Percentiles rank a stretch among this genome's conserved stretches.
Evolutionary conservation across 2,888 invertebrate genomes (phyloP).

Genomic region (Synergus itoensis): DNA sequence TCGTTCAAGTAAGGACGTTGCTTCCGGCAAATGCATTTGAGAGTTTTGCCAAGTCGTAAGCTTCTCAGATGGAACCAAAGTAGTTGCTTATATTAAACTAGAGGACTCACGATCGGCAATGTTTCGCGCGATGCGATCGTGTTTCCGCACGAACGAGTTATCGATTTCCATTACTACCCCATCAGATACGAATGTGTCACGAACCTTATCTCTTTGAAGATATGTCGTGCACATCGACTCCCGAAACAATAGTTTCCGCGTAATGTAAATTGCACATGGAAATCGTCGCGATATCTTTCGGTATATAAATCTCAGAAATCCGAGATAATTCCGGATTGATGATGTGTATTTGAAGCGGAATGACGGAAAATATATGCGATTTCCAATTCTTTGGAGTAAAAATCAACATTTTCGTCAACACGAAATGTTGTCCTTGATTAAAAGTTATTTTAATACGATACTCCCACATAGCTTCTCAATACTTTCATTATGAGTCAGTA

Average conservation of each 20-base stretch:
- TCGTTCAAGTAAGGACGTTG: constrained; percentile 7
- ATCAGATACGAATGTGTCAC: constrained; percentile 32
- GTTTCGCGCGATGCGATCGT: constrained; percentile 36
- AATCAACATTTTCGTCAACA: too few species aligned
- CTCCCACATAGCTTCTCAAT: neutral
- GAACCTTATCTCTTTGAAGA: constrained; percentile 26
- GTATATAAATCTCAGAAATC: neutral
- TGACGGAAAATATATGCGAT: too few species aligned
- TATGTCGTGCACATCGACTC: constrained; percentile 9
- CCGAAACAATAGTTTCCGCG: constrained; percentile 29
- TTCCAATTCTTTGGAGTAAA: too few species aligned
- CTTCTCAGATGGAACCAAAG: constrained; percentile 6
- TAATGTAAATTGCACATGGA: constrained; percentile 18
- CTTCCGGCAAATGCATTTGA: neutral
- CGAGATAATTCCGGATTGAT: neutral
- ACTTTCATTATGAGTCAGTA: neutral
- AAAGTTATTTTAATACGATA: neutral
- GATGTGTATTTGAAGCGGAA: neutral
- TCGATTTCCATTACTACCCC: constrained; percentile 32
- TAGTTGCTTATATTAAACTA: neutral
- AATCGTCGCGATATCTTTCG: neutral
- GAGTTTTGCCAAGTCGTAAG: constrained; percentile 29
- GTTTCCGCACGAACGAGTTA: constrained; percentile 30
- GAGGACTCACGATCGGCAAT: constrained; percentile 26
- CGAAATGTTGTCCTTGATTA: neutral